Evolutionary conservation across 2,113 vertebrate genomes (phyloP).

Genomic region (Mesitornis unicolor): DNA sequence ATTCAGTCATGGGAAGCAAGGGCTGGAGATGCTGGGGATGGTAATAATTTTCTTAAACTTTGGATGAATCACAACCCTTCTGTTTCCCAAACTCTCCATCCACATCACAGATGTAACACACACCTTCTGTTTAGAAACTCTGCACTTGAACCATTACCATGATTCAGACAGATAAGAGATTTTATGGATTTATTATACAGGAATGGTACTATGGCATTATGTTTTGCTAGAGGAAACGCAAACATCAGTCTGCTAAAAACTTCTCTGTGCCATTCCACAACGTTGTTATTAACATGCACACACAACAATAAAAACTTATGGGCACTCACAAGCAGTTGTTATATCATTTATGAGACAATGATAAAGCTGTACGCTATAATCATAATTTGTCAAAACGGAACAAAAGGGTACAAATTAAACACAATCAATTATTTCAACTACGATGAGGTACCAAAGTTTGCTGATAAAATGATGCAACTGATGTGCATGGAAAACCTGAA

Average conservation of each 20-base stretch:
- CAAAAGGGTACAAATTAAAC: constrained; percentile 21
- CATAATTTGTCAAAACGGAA: background rate
- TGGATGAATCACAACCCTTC: background rate
- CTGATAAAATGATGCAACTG: background rate
- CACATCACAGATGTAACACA: background rate
- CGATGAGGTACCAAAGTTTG: background rate
- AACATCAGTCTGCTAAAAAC: background rate
- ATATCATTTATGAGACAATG: constrained; percentile 47
- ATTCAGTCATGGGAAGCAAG: background rate
- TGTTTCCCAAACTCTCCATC: background rate
- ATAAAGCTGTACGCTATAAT: constrained; percentile 22
- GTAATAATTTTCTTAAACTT: background rate
- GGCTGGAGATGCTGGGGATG: background rate
- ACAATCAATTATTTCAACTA: background rate
- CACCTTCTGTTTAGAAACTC: background rate
- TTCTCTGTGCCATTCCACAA: background rate
- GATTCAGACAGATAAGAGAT: background rate
- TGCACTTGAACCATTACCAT: background rate
- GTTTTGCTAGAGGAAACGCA: background rate
- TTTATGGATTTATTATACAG: background rate
- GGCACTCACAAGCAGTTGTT: constrained; percentile 24
- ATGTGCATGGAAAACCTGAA: background rate
- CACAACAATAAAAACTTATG: constrained; percentile 45
- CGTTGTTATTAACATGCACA: constrained; percentile 15
- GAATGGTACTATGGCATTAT: background rate